Conservation (phyloP, 2,888 invertebrate species). For the Eremobia ochroleuca region DNA sequence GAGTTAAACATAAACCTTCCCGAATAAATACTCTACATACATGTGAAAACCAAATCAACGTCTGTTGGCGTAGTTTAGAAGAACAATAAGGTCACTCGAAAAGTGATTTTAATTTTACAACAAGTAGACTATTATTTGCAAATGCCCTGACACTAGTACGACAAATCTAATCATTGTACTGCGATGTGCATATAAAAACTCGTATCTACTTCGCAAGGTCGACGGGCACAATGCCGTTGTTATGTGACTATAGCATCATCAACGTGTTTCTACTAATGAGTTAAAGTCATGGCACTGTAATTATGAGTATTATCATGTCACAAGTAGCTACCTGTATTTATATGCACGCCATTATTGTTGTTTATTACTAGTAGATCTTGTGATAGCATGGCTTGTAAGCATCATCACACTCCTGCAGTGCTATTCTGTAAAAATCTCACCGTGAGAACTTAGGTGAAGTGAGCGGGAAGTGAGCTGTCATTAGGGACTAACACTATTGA, state of each 20-base stretch:
- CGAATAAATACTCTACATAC: background rate
- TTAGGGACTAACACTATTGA: no score
- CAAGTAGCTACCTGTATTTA: background rate
- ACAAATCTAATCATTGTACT: slow-evolving; percentile 24
- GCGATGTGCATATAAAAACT: slow-evolving; percentile 57
- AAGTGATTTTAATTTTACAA: background rate
- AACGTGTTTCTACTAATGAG: slow-evolving; percentile 50
- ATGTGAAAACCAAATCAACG: background rate
- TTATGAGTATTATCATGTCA: slow-evolving; percentile 32
- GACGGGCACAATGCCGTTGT: slow-evolving; percentile 40
- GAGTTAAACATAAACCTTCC: background rate
- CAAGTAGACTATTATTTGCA: background rate
- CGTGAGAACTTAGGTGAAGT: no score
- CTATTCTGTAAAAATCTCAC: no score
- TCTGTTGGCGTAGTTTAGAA: background rate
- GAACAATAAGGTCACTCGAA: background rate
- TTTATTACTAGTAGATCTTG: background rate
- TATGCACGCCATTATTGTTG: background rate
- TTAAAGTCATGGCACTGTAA: slow-evolving; percentile 49
- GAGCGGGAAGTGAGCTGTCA: no score
- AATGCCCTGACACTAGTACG: background rate
- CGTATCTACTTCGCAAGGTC: slow-evolving; percentile 46
- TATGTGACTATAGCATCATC: slow-evolving; percentile 62
- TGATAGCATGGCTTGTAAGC: background rate
- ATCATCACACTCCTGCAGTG: no score